Conservation (phyloP, 1,140 invertebrate genomes). For the Solenopsis fugax region DNA sequence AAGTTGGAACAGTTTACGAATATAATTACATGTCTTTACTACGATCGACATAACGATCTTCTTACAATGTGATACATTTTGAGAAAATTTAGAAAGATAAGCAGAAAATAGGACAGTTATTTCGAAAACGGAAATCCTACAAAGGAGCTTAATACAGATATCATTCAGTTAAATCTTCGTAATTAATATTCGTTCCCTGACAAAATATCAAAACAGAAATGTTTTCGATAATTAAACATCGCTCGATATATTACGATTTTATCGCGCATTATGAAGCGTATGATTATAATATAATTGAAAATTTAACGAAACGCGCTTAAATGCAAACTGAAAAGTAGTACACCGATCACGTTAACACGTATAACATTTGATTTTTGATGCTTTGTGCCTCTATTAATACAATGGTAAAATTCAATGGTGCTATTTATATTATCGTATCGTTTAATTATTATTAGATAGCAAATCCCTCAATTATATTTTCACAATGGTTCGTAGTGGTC, state of each 20-base stretch:
- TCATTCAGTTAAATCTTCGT: background rate
- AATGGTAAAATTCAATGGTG: background rate
- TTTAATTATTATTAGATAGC: slow-evolving; percentile 7
- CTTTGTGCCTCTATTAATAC: slow-evolving; percentile 10
- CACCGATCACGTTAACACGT: background rate
- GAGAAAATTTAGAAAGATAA: background rate
- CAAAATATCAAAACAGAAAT: slow-evolving; percentile 36
- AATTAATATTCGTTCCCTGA: slow-evolving; percentile 33
- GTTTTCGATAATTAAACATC: slow-evolving; percentile 29
- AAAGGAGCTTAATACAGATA: background rate
- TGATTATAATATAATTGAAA: slow-evolving; percentile 56
- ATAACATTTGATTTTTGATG: slow-evolving; percentile 23
- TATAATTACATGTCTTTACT: background rate
- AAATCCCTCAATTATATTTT: slow-evolving; percentile 1
- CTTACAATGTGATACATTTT: background rate
- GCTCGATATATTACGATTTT: slow-evolving; percentile 15
- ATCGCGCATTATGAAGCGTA: slow-evolving; percentile 16
- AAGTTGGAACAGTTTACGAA: background rate
- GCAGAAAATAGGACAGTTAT: background rate
- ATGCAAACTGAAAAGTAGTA: background rate
- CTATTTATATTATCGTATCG: background rate
- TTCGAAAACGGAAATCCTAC: background rate
- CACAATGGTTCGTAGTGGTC: background rate
- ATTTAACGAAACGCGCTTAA: slow-evolving; percentile 4
- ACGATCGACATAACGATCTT: background rate